Evolutionary conservation across 2,888 invertebrate genomes (phyloP), one percentile per base, ranked within the genome.

Genomic region (Netelia inedita): DNA sequence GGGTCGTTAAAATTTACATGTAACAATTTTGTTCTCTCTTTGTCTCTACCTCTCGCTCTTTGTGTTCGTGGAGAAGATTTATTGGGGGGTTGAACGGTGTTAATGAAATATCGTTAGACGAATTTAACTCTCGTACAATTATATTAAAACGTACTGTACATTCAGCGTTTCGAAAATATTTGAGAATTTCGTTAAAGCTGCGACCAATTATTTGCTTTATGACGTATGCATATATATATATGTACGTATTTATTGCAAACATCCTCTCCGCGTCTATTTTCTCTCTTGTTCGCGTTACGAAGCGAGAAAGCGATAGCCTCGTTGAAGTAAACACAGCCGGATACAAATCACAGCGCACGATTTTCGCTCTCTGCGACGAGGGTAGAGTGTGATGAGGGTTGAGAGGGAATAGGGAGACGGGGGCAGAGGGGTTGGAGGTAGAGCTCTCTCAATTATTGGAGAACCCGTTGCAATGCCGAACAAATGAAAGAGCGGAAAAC

Each of bases 361-460:
- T 75, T 63, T 14, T 61, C 53, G 10, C 57, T 16, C 57, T 10
- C 19, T 57, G 21, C 57, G 16, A 57, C 19, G 19, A 8, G 19
- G 57, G 10, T 57, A 16, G 57, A 16, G 63, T 66, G 43, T 28
- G 41, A 10, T 53, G 61, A 14, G 28, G 14, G 23, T 14, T 23
- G 16, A 28, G 28, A 61, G 35, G 6, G n/a, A 57, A 57, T 14
- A 14, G 57, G 6, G 57, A 43, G n/a, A 66, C 8, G 1, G 50
- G 19, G 50, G 50, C 53, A 69, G 50, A 11, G 46, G 3, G 50
- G 21, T 2, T 28, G 23, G 73, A 63, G n/a, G 66, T 23, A 35
- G 28, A 83, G 72, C 71, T 55, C 74, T 82, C 85, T 79, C 85
- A 82, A 85, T 85, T 85, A 85, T 85, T 63, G 85, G 82, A 85